Evolutionary conservation across 1,140 invertebrate genomes (phyloP).

Genomic region (Elysia chlorotica): DNA sequence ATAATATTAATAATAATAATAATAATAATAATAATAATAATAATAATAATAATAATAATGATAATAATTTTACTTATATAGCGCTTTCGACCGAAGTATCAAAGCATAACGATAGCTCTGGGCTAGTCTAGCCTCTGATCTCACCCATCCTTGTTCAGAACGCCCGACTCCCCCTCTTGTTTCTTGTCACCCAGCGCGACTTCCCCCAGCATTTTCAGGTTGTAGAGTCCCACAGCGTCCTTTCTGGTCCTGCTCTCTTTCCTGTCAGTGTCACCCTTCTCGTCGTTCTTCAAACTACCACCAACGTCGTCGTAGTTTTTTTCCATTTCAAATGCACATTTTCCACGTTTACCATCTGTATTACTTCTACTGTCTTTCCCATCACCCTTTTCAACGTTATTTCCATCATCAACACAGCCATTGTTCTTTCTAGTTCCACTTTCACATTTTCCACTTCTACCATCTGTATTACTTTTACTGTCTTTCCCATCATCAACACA

Average conservation of each 20-base stretch:
- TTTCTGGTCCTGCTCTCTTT: not conserved
- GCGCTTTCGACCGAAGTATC: not conserved
- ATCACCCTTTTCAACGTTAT: not conserved
- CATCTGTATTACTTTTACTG: not conserved
- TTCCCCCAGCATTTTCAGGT: not conserved
- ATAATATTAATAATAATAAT: no score
- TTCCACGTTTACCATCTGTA: not conserved
- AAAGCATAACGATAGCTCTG: not conserved
- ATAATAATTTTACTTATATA: no score
- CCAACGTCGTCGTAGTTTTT: not conserved
- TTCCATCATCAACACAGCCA: not conserved
- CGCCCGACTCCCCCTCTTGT: not conserved
- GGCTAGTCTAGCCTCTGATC: not conserved
- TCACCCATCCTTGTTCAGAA: not conserved
- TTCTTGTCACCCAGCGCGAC: not conserved
- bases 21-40: no score
- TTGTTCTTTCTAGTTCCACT: no score
- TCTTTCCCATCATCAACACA: not conserved
- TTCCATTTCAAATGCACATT: not conserved
- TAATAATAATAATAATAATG: no score
- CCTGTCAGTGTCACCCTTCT: not conserved
- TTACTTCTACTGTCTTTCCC: not conserved
- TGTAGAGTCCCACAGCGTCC: not conserved
- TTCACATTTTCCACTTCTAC: not conserved
- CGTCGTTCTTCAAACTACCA: not conserved